Base-by-base conservation (phyloP, 2,888 invertebrate genomes). In the Nasonovia ribisnigri region DNA sequence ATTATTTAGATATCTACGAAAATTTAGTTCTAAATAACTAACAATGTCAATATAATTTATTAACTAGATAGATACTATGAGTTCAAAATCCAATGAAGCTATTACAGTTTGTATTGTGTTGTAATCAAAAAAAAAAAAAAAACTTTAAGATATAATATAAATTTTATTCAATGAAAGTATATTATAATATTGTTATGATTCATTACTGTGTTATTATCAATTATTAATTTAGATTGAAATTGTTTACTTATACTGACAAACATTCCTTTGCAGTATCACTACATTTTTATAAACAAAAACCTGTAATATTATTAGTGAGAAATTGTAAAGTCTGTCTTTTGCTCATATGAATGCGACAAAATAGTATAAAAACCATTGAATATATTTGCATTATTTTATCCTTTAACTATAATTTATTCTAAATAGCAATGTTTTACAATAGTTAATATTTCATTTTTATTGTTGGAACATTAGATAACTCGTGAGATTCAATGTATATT, bases 371-470 rank as follows among this genome's bases (percentile, higher is more conserved):
- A 77, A 46, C 77, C 36, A 48, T 90, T 77, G 36, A 90, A 77
- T 90, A 48, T 36, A 48, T 51, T 51, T 84, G 54, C 84, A 91
- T 84, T 91, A 54, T 91, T 84, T 57, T 84, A 91, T 57, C 57
- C 43, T 11, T 11, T 84, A 51, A 84, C 43, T 43, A 26, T 84
- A 84, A 84, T 84, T 57, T 42, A 88, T 88, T n/a, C 84, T 91
- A 84, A 91, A 84, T 84, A 91, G 54, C 77, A 51, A 91, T 84
- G 43, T 84, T 84, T 91, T 51, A 91, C n/a, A 16, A 51, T 84
- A 20, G 51, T 84, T 54, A 84, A 91, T 91, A 91, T 91, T 84
- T 91, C 54, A 91, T 91, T 91, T 91, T 84, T 91, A 84, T 54
- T 43, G 84, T 91, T 84, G 0, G 16, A 54, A 42, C 29, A 84